Conservation (phyloP, 2,797 vertebrate species). For the Percopsis omiscomaycus region DNA sequence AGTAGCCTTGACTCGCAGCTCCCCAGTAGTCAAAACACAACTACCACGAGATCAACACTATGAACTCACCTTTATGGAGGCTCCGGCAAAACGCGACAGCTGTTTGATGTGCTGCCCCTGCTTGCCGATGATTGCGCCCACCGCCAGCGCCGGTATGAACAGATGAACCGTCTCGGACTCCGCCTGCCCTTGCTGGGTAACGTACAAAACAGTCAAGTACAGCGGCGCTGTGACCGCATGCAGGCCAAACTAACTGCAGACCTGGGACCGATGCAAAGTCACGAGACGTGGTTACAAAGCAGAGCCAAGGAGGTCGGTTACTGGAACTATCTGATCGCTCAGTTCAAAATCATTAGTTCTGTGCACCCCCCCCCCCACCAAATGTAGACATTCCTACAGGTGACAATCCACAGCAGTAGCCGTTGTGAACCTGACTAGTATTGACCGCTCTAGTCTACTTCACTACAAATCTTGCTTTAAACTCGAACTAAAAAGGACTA, state of each 20-base stretch:
- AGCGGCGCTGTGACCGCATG: background rate
- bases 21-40: background rate
- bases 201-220: slow-evolving; percentile 15
- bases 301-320: no score
- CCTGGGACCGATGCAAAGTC: background rate
- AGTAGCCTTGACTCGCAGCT: background rate
- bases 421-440: no score
- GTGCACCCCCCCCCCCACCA: no score
- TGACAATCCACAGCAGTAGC: no score
- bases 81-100: slow-evolving; percentile 96
- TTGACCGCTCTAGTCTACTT: no score
- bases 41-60: background rate
- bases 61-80: slow-evolving; percentile 92
- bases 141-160: slow-evolving; percentile 95
- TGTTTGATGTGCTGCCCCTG: slow-evolving; percentile 99
- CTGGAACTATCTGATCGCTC: no score
- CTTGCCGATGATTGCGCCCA: slow-evolving; percentile 98
- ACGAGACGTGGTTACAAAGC: background rate
- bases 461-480: no score
- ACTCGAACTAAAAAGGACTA: no score
- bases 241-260: background rate
- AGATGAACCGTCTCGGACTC: slow-evolving; percentile 97
- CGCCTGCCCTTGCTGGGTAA: slow-evolving; percentile 81
- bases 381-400: no score
- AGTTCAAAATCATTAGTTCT: no score